Base-by-base conservation (phyloP, 2,797 vertebrate species). In the Sebastes ruberrimus region DNA sequence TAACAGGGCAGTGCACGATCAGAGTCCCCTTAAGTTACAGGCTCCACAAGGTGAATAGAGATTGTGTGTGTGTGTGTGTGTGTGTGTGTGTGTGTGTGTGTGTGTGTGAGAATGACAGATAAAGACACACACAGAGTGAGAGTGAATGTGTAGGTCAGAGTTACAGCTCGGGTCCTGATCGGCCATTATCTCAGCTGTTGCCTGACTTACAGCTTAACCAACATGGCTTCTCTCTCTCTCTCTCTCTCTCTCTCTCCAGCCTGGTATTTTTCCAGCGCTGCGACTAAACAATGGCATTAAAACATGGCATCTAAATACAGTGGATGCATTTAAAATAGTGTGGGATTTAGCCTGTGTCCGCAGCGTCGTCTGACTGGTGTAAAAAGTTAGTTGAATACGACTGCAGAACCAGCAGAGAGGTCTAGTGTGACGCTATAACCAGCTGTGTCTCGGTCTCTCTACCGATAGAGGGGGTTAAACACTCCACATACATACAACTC, bases 131-230 rank as follows among this genome's bases (percentile, higher is more conserved):
- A 30, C 27, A 62, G 46, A 9, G 71, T 5, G 33, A 53, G 32
- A 7, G 57, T 1, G 56, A 28, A 56, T 49, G 83, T 80, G 79
- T 69, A 78, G 90, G 92, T 93, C 89, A 92, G 91, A 93, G 91
- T 91, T 90, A 71, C 85, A 84, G 82, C 89, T 81, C 81, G 52
- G 81, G 88, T 88, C 88, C 85, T 86, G 93, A 94, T 93, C 94
- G 92, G 94, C 94, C 93, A 94, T 95, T 95, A 95, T 92, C 93
- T 94, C 93, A 93, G 92, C 92, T 92, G 94, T 90, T 92, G 88
- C 84, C 92, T 66, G 89, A 90, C 88, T 92, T 89, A 64, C 88
- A 89, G 92, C 93, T 94, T 87, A 91, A 93, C 91, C 90, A 94
- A 94, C 94, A 94, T 94, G 93, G 94, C 93, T 91, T 90, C 94